Conservation (phyloP, 2,888 invertebrate genomes). For the Temnothorax unifasciatus region DNA sequence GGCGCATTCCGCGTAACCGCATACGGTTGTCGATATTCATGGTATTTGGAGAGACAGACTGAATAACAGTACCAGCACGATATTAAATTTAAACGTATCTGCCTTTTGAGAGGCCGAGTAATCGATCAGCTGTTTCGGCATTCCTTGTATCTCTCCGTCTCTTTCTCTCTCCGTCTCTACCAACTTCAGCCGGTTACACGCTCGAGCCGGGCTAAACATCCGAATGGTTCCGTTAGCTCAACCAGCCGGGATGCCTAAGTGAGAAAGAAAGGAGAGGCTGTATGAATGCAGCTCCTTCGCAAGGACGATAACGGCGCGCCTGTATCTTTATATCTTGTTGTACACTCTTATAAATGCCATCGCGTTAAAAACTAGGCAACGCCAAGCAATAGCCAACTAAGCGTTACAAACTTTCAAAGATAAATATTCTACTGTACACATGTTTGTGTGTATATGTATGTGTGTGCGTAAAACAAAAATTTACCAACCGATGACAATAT, state of each 20-base stretch:
- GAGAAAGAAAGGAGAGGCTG: conserved; percentile 57
- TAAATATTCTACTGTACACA: not conserved
- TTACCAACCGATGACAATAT: not conserved
- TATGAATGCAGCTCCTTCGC: conserved; percentile 51
- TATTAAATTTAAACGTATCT: conserved; percentile 35
- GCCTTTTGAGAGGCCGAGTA: conserved; percentile 31
- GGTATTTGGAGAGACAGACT: not conserved
- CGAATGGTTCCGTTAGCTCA: conserved; percentile 72
- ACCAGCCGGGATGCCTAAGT: conserved; percentile 64
- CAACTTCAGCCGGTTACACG: conserved; percentile 45
- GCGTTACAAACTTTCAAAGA: not conserved
- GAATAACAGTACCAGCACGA: conserved; percentile 4
- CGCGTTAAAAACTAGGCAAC: conserved; percentile 10
- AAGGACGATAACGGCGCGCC: conserved; percentile 45
- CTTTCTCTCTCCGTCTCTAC: not conserved
- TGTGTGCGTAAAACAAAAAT: not conserved
- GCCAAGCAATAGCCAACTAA: not conserved
- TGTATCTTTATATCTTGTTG: conserved; percentile 13
- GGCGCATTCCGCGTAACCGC: not conserved
- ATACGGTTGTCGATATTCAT: conserved; percentile 2
- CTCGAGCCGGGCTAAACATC: conserved; percentile 66
- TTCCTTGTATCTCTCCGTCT: conserved; percentile 38
- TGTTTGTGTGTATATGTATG: not conserved
- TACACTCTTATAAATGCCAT: not conserved
- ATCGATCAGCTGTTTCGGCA: conserved; percentile 72